Conservation (phyloP, 2,113 vertebrate genomes). For the Cariama cristata region DNA sequence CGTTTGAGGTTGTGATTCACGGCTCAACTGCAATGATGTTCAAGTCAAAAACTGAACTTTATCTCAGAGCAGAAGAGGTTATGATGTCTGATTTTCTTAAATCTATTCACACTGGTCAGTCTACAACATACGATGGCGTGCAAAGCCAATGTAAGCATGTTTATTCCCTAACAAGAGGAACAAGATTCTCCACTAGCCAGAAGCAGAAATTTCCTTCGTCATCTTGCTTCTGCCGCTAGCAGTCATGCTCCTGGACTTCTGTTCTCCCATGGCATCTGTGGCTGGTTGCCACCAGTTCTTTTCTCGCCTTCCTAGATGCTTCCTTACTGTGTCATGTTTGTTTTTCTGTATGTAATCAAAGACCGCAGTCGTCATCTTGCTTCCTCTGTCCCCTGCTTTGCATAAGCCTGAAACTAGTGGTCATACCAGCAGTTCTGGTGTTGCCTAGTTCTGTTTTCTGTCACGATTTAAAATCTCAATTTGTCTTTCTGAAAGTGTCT, state of each 20-base stretch:
- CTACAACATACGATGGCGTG: rapidly evolving
- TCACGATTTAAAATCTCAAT: background rate
- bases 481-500: background rate
- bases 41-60: background rate
- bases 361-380: rapidly evolving
- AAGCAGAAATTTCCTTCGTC: background rate
- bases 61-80: background rate
- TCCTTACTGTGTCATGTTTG: background rate
- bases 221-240: background rate
- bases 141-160: background rate
- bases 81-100: background rate
- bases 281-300: background rate
- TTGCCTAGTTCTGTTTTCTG: background rate
- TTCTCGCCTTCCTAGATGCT: background rate
- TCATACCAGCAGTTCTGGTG: background rate
- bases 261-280: background rate
- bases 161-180: background rate
- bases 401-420: background rate
- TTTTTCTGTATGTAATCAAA: background rate
- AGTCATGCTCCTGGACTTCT: background rate
- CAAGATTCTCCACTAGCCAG: background rate
- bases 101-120: background rate
- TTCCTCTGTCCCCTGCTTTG: background rate
- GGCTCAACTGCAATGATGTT: background rate
- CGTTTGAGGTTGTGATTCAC: background rate